phyloP scores from a whole-genome alignment of 2,797 vertebrate genomes.

The Melanotaenia pygmaea region DNA sequence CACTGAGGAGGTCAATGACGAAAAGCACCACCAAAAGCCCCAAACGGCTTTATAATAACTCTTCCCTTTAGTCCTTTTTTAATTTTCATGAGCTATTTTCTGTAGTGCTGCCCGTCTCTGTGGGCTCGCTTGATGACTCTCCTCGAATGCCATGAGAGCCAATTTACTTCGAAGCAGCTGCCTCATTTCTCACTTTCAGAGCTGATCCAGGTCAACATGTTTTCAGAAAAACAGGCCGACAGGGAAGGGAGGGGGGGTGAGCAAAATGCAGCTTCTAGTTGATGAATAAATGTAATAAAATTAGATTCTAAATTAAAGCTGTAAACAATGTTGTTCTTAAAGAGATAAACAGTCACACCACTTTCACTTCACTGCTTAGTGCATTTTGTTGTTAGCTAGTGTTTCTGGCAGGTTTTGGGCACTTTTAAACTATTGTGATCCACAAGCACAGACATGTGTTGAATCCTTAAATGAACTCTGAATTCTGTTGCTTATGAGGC shows the following conservation, averaged over 20 bases:
- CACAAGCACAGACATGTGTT: too few species aligned
- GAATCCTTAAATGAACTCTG: too few species aligned
- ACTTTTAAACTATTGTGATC: too few species aligned
- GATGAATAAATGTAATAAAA: conserved; percentile 43
- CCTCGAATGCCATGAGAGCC: conserved; percentile 50
- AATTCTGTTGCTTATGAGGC: too few species aligned
- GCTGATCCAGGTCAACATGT: conserved; percentile 75
- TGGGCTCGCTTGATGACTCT: conserved; percentile 55
- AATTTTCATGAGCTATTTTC: conserved; percentile 59
- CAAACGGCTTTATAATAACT: conserved; percentile 21
- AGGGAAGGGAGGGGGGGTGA: conserved; percentile 4
- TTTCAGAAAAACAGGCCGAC: conserved; percentile 71
- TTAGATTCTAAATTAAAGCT: conserved; percentile 32
- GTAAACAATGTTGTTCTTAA: conserved; percentile 15
- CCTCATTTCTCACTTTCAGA: conserved; percentile 69
- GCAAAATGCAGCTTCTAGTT: conserved; percentile 17
- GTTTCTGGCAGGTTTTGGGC: too few species aligned
- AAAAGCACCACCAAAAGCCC: conserved; percentile 31
- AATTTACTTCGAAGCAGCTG: conserved; percentile 61
- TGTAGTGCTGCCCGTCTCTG: conserved; percentile 38
- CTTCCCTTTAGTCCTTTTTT: conserved; percentile 37
- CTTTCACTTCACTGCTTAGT: background rate
- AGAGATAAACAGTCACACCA: conserved; percentile 1
- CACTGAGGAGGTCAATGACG: conserved; percentile 30
- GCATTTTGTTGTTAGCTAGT: conserved; percentile 1